Base-by-base conservation (phyloP, 2,888 invertebrate genomes). In the Eupithecia vulgata region DNA sequence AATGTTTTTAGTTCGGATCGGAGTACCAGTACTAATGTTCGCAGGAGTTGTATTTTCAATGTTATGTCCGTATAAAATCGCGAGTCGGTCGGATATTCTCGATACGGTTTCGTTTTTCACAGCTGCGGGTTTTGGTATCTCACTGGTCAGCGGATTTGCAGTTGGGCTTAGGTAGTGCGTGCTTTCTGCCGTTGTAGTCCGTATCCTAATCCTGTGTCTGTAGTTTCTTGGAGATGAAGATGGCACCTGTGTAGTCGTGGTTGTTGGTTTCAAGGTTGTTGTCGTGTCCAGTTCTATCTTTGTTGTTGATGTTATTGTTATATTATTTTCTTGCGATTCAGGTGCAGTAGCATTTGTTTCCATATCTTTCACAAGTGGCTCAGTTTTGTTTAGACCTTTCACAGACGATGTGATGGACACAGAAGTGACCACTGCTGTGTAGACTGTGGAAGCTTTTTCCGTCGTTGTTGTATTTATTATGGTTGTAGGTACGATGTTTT, bases 391-490 rank as follows among this genome's bases (percentile, higher is more conserved):
- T 35, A 67, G 88, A 8, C 90, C 93, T 86, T 94, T 94, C 83
- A 94, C 91, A 35, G 95, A 94, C 5, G 95, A 95, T 37, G 95
- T 95, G 77, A 95, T 93, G 10, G 95, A 95, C 25, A 95, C 91
- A 59, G 95, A 95, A 42, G 95, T 95, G 0, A 95, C 95, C 57
- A 95, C 95, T 5, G 95, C 95, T 8, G 95, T 95, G 73, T 94
- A 94, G 8, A 95, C 92, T 59, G 94, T 90, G n/a, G 94, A 93
- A 10, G 95, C 89, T 57, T 90, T 87, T 80, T 93, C 92, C 82
- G 93, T 91, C 57, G 94, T 94, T 3, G 93, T 93, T 42, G 90
- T 81, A 81, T 93, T 93, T 8, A 86, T 78, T 62, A 77, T 70
- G 34, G 80, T 34, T 71, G 83, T 81, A 3, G 84, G 81, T 35